Percentiles rank a stretch among this genome's conserved stretches.
phyloP scores from a whole-genome alignment of 2,888 invertebrate species.

The Chymomyza amoena region DNA sequence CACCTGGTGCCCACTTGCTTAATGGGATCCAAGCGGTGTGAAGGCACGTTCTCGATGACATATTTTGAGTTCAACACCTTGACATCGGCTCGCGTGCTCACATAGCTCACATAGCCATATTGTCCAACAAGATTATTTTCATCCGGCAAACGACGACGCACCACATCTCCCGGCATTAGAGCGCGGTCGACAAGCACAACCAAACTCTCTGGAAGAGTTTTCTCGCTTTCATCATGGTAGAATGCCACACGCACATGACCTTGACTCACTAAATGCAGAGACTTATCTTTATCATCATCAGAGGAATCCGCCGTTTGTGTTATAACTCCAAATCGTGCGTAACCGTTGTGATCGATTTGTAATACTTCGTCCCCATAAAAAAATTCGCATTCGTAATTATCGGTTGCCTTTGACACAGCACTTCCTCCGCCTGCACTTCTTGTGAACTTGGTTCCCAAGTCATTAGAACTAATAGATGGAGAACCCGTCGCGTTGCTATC shows the following conservation, averaged over 20 bases:
- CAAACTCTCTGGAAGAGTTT: constrained; percentile 82
- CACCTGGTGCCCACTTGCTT: constrained; percentile 87
- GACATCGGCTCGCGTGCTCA: constrained; percentile 90
- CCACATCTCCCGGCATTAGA: constrained; percentile 95
- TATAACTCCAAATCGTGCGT: constrained; percentile 93
- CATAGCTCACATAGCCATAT: constrained; percentile 93
- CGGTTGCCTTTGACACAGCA: constrained; percentile 20
- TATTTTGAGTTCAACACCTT: constrained; percentile 93
- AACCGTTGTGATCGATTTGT: constrained; percentile 91
- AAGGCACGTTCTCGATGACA: constrained; percentile 89
- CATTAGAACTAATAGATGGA: constrained; percentile 17
- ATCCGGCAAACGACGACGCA: constrained; percentile 87
- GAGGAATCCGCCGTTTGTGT: constrained; percentile 92
- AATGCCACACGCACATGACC: constrained; percentile 95
- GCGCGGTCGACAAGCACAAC: constrained; percentile 92
- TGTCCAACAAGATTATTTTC: constrained; percentile 86
- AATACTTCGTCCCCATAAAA: constrained; percentile 97
- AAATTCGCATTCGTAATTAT: constrained; percentile 80
- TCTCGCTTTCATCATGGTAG: constrained; percentile 90
- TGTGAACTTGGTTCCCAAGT: constrained; percentile 5
- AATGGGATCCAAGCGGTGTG: constrained; percentile 87
- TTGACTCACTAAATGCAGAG: constrained; percentile 84
- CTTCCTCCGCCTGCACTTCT: constrained; percentile 59
- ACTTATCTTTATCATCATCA: constrained; percentile 87
- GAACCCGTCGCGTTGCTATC: constrained; percentile 56